Evolutionary conservation across 2,113 vertebrate genomes (phyloP), one percentile per base, ranked within the genome.

Genomic region (Dicrurus megarhynchus): DNA sequence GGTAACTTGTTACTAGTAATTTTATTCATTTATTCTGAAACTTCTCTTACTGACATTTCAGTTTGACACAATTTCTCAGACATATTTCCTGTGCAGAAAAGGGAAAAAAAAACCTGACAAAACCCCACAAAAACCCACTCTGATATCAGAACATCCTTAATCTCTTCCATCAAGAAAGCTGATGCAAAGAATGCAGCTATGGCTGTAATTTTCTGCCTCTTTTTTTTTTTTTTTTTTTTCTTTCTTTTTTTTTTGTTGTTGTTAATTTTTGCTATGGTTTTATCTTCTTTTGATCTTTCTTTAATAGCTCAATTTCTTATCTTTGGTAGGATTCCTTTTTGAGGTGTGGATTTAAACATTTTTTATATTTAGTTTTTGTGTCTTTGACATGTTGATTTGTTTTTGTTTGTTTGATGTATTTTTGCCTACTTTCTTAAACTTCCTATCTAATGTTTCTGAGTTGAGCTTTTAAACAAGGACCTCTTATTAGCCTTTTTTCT

Each of bases 1-100:
- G 60, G 93, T 93, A 80, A 95, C 86, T 95, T 90, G 76, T 89
- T 95, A 77, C 80, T 77, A 75, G 80, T 84, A 93, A 93, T 95
- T 92, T 92, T 97, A 97, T 96, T 97, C 79, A 95, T 97, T 93
- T 95, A 95, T 97, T 97, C 89, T 86, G 80, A 84, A 95, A 76
- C 9, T 57, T 92, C 59, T 87, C 71, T 39, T 77, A 67, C 71
- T 96, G 94, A 88, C 93, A 90, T 94, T 95, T 90, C 88, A 80
- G 75, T 73, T 73, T 96, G 95, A 96, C 92, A 88, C 57, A 68
- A 83, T 92, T 90, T 42, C 53, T 90, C 55, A 83, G 90, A 85
- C 46, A 59, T 65, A 80, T 93, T 93, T 95, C 60, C 50, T 81
- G 39, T 59, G 39, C 77, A 92, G 63, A 87, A 90, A 80, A 69